phyloP scores from a whole-genome alignment of 2,888 invertebrate genomes.

The Poecilus cupreus region DNA sequence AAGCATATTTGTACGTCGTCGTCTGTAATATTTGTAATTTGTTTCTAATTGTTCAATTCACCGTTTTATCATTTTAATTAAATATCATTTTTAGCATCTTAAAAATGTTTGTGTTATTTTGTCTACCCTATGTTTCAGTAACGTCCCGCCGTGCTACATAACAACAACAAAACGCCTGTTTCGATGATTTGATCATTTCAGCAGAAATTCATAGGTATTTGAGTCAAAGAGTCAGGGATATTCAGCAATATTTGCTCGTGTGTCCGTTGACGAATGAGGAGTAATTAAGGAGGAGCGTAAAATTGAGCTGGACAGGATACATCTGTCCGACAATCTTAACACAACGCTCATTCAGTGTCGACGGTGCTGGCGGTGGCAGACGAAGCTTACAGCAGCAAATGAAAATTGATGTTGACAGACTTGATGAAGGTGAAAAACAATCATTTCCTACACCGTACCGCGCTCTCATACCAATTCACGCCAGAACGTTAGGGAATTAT shows the following conservation, averaged over 20 bases:
- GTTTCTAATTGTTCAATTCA: no score
- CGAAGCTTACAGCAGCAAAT: conserved; percentile 24
- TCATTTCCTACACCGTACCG: conserved; percentile 32
- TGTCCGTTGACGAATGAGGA: conserved; percentile 22
- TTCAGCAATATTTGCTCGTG: neutral
- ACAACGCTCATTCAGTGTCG: conserved; percentile 41
- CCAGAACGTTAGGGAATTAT: conserved; percentile 29
- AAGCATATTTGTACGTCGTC: no score
- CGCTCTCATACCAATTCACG: conserved; percentile 20
- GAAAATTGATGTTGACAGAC: conserved; percentile 57
- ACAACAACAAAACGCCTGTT: neutral
- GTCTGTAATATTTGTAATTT: no score
- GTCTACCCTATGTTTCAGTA: no score
- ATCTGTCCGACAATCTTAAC: conserved; percentile 51
- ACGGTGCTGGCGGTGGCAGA: neutral
- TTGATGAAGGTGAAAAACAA: conserved; percentile 58
- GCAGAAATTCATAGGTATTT: neutral
- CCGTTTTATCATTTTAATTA: no score
- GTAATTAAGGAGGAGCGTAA: conserved; percentile 37
- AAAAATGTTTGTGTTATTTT: no score
- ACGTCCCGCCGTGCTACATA: no score
- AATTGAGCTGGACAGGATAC: conserved; percentile 42
- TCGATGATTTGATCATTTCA: no score
- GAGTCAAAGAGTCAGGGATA: no score
- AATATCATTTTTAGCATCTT: no score